Evolutionary conservation across 2,888 invertebrate species (phyloP).

Genomic region (Pomacea canaliculata): DNA sequence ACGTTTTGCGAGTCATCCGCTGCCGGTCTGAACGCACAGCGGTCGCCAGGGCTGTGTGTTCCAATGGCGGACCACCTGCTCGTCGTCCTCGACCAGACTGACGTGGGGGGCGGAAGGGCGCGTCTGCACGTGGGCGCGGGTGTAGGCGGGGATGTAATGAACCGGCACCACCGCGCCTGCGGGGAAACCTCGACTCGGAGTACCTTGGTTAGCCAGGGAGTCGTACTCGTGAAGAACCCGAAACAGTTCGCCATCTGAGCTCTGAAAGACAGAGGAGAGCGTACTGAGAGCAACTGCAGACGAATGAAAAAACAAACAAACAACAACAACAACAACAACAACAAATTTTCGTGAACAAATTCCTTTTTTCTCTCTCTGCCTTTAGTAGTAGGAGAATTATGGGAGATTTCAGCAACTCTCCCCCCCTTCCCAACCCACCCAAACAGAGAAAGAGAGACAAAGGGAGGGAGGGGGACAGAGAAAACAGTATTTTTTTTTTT

Average conservation of each 20-base stretch:
- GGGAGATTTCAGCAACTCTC: too few relatives aligned
- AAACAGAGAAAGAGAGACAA: too few relatives aligned
- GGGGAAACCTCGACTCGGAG: constrained; percentile 10
- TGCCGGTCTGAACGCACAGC: constrained; percentile 5
- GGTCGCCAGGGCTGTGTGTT: background rate
- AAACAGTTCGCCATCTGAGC: constrained; percentile 37
- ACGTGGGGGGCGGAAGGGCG: constrained; percentile 23
- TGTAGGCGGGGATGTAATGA: constrained; percentile 32
- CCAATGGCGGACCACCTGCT: too few relatives aligned
- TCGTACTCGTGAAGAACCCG: constrained; percentile 38
- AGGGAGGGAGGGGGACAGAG: too few relatives aligned
- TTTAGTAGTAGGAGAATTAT: background rate
- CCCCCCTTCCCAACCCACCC: too few relatives aligned
- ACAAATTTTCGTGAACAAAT: too few relatives aligned
- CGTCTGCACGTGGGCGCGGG: constrained; percentile 31
- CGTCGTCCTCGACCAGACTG: background rate
- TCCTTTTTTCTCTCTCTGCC: too few relatives aligned
- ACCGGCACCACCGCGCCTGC: constrained; percentile 18
- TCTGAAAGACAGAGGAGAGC: constrained; percentile 18
- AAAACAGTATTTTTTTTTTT: too few relatives aligned
- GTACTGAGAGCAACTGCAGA: too few relatives aligned
- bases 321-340: too few relatives aligned
- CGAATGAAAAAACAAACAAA: background rate
- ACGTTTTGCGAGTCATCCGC: too few relatives aligned
- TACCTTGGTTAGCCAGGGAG: constrained; percentile 12